These are phyloP conservation scores for Laticauda colubrina DNA, from an alignment of 2,113 vertebrate genomes.

Conservation along the genomic window DNA sequence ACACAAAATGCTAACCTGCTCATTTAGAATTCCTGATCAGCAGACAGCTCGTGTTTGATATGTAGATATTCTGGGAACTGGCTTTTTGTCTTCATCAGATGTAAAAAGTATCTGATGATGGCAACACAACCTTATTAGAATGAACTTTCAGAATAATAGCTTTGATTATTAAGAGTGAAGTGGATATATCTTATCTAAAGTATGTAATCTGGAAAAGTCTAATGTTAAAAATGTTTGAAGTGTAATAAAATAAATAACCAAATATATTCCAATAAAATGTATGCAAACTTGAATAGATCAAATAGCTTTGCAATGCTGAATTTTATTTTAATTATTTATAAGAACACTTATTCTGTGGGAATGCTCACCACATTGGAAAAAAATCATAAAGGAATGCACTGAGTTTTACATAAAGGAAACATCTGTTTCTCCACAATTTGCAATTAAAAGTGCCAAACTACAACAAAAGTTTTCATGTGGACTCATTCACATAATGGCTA, in stretches of 20 bases:
- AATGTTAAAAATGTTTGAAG: not conserved
- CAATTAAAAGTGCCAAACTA: not conserved
- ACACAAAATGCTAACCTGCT: not conserved
- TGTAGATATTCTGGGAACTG: not conserved
- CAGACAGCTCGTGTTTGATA: not conserved
- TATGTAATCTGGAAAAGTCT: not conserved
- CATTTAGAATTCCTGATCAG: not conserved
- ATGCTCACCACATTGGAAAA: conserved; percentile 7
- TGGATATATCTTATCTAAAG: not conserved
- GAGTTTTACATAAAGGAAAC: not conserved
- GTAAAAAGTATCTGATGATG: not conserved
- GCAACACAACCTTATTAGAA: not conserved
- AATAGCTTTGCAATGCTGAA: conserved; percentile 10
- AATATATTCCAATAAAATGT: not conserved
- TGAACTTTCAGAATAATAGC: not conserved
- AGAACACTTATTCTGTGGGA: not conserved
- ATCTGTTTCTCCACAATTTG: conserved; percentile 8
- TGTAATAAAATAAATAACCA: not conserved
- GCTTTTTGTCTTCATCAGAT: not conserved
- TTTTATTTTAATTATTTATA: conserved; percentile 17
- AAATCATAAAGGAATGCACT: conserved; percentile 10
- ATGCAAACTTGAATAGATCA: not conserved
- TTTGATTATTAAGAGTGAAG: not conserved
- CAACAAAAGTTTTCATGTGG: not conserved
- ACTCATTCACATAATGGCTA: conserved; percentile 1